Percentiles rank a stretch among this genome's conserved stretches.
phyloP scores from a whole-genome alignment of 2,113 vertebrate genomes.

The Notarius quadriscutis region DNA sequence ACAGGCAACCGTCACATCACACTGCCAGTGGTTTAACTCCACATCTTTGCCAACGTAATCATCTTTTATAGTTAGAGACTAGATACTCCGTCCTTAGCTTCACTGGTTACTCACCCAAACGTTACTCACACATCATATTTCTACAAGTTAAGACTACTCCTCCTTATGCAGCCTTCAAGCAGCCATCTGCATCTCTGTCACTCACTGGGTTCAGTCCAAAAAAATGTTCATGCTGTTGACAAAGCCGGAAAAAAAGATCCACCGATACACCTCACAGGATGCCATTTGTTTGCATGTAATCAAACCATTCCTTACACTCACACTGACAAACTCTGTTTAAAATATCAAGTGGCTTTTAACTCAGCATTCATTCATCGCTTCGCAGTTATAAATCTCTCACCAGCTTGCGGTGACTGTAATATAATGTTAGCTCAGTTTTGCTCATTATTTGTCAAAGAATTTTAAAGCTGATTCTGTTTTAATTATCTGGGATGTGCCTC shows the following conservation, averaged over 20 bases:
- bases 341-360: constrained; percentile 21
- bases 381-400: neutral
- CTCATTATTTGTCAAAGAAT: constrained; percentile 17
- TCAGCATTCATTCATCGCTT: neutral
- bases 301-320: neutral
- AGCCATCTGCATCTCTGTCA: constrained; percentile 59
- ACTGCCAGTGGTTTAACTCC: constrained; percentile 40
- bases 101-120: neutral
- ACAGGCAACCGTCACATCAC: neutral
- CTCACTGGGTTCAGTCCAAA: constrained; percentile 65
- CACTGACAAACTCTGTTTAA: neutral
- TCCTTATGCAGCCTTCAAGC: neutral
- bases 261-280: constrained; percentile 77
- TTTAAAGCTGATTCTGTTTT: constrained; percentile 39
- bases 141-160: neutral
- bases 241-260: constrained; percentile 69
- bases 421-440: neutral
- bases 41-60: constrained; percentile 65
- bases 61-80: constrained; percentile 65
- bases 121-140: neutral
- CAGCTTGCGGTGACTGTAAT: neutral
- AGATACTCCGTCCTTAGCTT: neutral
- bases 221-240: constrained; percentile 77
- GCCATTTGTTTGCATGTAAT: constrained; percentile 61
- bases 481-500: constrained; percentile 12